Percentiles rank a stretch among this genome's conserved stretches.
Evolutionary conservation across 2,797 vertebrate genomes (phyloP).

Genomic region (Leptoclinus maculatus): DNA sequence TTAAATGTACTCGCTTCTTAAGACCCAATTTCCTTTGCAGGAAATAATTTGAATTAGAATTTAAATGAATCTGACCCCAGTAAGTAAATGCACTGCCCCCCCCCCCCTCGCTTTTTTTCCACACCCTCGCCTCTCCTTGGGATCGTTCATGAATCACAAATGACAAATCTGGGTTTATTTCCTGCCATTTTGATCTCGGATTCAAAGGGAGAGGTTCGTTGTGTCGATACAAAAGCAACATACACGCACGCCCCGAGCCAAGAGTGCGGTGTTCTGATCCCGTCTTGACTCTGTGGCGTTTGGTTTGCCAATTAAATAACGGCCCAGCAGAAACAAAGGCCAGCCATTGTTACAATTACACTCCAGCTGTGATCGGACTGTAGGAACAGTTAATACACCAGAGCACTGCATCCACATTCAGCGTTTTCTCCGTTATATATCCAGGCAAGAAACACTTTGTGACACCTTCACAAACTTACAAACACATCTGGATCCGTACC

Average conservation of each 20-base stretch:
- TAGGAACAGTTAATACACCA: conserved; percentile 3
- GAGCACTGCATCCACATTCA: conserved; percentile 13
- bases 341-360: conserved; percentile 58
- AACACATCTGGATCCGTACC: not conserved
- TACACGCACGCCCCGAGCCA: conserved; percentile 21
- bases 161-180: conserved; percentile 66
- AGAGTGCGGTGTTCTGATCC: conserved; percentile 59
- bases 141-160: conserved; percentile 67
- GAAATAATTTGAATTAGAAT: conserved; percentile 70
- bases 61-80: conserved; percentile 72
- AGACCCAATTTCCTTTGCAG: conserved; percentile 68
- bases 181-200: conserved; percentile 60
- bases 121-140: conserved; percentile 36
- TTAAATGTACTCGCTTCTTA: conserved; percentile 69
- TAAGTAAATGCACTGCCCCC: conserved; percentile 50
- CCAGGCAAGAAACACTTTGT: conserved; percentile 2
- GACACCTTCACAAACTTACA: not conserved
- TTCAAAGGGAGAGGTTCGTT: conserved; percentile 51
- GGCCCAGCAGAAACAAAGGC: conserved; percentile 58
- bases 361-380: conserved; percentile 61
- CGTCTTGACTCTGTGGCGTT: conserved; percentile 54
- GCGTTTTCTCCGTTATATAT: not conserved
- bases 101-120: conserved; percentile 2
- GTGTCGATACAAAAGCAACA: conserved; percentile 41
- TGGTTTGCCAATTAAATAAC: conserved; percentile 68